Base-by-base conservation (phyloP, 2,888 invertebrate genomes). In the Luperina testacea region DNA sequence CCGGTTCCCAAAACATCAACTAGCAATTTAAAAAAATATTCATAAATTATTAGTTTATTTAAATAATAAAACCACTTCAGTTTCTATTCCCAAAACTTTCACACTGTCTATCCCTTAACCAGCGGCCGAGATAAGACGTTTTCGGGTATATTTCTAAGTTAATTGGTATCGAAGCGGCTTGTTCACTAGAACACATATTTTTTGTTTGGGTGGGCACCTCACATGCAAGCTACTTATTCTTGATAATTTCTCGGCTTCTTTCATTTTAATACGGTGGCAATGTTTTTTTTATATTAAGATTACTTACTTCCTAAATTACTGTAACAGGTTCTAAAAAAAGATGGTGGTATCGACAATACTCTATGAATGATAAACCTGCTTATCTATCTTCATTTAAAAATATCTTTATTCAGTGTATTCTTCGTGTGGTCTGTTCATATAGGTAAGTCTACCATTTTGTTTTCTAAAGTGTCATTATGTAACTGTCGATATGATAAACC, bases 141-240 rank as follows among this genome's bases (percentile, higher is more conserved):
- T 94, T 92, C 89, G 91, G 90, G 90, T 89, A 92, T 91, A 93
- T 90, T 88, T 92, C 92, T 89, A 86, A 90, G 93, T 94, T 95
- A 95, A 95, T 95, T 95, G 94, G 92, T 92, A 89, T 92, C 90
- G 93, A 92, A 92, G 81, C 92, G 90, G 92, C 88, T 72, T 82
- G 85, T 88, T 89, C 91, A 89, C 90, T 90, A 90, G 88, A 88
- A 91, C 90, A 87, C 89, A 91, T 91, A 90, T 89, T 89, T 90
- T 88, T 86, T 70, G 80, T 91, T 90, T 94, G 94, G 94, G 94
- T 94, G 94, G 94, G 90, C 94, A 90, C 81, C 86, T 78, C 87
- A 84, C 87, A 81, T 78, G 82, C 80, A 70, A 13, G n/a, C 77
- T 73, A 71, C 63, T 83, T 79, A 84, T 64, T 74, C 65, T 17